Conservation (phyloP, 53 echinoderm and acorn worm species). For the Mesocentrotus franciscanus region DNA sequence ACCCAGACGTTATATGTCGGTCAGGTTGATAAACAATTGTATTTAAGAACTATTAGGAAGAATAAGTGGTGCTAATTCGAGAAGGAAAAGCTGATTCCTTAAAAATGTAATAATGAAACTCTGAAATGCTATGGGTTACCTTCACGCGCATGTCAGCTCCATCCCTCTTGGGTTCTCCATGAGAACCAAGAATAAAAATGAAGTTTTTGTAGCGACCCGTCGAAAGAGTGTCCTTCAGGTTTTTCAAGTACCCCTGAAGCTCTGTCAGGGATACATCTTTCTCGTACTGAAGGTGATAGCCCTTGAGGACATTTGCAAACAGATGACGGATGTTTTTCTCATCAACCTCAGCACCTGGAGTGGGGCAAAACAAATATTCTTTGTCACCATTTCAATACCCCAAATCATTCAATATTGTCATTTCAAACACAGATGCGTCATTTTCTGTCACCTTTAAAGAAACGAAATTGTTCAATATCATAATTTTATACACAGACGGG, state of each 20-base stretch:
- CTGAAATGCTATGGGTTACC: background rate
- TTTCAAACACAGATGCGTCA: too few species aligned
- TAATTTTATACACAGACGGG: too few species aligned
- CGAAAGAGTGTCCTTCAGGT: constrained; percentile 27
- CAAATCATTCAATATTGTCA: too few species aligned
- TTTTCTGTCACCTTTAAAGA: too few species aligned
- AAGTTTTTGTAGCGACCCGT: constrained; percentile 65
- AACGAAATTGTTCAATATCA: too few species aligned
- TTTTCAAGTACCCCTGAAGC: constrained; percentile 52
- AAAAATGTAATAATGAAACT: too few species aligned
- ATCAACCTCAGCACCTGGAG: constrained; percentile 72
- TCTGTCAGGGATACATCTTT: constrained; percentile 68
- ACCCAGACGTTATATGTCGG: too few species aligned
- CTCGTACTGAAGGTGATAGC: constrained; percentile 19
- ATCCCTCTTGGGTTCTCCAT: constrained; percentile 69
- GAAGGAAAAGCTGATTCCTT: too few species aligned
- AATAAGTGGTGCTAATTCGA: too few species aligned
- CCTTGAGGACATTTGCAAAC: constrained; percentile 54
- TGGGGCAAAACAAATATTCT: background rate
- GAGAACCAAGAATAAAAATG: constrained; percentile 77
- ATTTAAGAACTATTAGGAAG: too few species aligned
- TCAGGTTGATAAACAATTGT: too few species aligned
- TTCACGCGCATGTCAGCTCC: background rate
- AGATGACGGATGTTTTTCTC: constrained; percentile 42
- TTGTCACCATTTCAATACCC: too few species aligned